Percentiles rank a stretch among this genome's conserved stretches.
Evolutionary conservation across 2,113 vertebrate genomes (phyloP).

Genomic region (Lycaon pictus): DNA sequence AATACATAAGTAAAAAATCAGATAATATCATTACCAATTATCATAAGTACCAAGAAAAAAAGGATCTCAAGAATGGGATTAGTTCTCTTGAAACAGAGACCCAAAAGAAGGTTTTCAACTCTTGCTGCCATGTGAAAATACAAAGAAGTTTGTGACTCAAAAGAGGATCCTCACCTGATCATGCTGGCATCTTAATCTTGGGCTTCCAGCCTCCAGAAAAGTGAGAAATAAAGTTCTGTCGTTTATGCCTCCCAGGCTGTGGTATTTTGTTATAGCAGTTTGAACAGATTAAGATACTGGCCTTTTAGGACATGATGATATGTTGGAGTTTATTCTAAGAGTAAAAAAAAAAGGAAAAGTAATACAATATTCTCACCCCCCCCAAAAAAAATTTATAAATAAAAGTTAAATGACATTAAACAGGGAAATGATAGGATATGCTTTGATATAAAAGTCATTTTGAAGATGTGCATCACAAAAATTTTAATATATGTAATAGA

Average conservation of each 20-base stretch:
- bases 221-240: not conserved
- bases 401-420: not conserved
- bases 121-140: not conserved
- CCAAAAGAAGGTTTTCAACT: not conserved
- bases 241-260: not conserved
- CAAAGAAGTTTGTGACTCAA: not conserved
- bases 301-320: not conserved
- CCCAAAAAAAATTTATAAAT: not conserved
- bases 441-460: not conserved
- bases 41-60: not conserved
- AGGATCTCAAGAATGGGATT: not conserved
- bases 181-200: not conserved
- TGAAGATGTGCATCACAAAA: not conserved
- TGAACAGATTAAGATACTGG: not conserved
- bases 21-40: not conserved
- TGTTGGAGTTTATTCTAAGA: not conserved
- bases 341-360: not conserved
- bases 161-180: not conserved
- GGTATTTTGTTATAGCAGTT: not conserved
- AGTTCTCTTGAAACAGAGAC: not conserved
- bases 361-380: not conserved
- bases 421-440: not conserved
- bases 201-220: not conserved
- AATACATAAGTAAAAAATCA: conserved; percentile 14
- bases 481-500: not conserved